These are phyloP conservation scores for Fregata magnificens DNA, from an alignment of 2,113 vertebrate genomes.

Conservation along the genomic window DNA sequence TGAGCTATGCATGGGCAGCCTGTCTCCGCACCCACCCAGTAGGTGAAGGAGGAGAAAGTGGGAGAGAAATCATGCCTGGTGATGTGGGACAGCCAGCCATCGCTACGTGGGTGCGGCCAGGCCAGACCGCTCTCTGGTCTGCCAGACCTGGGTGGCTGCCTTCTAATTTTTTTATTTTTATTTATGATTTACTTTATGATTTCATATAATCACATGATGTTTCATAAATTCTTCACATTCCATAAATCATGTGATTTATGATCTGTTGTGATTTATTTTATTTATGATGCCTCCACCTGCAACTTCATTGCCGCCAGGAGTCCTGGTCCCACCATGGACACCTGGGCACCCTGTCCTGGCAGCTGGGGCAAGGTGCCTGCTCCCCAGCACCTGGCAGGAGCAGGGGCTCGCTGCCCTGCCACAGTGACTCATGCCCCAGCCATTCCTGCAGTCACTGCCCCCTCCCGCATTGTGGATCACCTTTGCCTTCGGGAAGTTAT, in stretches of 20 bases:
- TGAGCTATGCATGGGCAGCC: not conserved
- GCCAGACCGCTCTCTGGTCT: not conserved
- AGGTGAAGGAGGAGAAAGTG: not conserved
- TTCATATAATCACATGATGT: not conserved
- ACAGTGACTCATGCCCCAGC: not conserved
- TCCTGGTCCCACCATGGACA: not conserved
- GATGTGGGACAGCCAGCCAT: not conserved
- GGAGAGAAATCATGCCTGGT: not conserved
- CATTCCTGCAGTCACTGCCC: fast-evolving
- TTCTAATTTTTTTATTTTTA: not conserved
- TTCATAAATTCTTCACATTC: not conserved
- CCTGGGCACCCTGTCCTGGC: not conserved
- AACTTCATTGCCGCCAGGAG: not conserved
- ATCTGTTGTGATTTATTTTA: not conserved
- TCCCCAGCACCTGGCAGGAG: not conserved
- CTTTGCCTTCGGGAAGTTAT: not conserved
- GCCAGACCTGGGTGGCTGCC: not conserved
- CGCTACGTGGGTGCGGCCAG: not conserved
- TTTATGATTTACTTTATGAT: not conserved
- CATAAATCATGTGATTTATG: not conserved
- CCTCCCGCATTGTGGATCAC: fast-evolving
- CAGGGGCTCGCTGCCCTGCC: not conserved
- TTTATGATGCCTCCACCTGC: not conserved
- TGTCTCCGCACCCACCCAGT: not conserved
- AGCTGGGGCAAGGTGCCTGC: not conserved